Evolutionary conservation across 2,113 vertebrate species (phyloP).

Genomic region (Mionectes macconnelli): DNA sequence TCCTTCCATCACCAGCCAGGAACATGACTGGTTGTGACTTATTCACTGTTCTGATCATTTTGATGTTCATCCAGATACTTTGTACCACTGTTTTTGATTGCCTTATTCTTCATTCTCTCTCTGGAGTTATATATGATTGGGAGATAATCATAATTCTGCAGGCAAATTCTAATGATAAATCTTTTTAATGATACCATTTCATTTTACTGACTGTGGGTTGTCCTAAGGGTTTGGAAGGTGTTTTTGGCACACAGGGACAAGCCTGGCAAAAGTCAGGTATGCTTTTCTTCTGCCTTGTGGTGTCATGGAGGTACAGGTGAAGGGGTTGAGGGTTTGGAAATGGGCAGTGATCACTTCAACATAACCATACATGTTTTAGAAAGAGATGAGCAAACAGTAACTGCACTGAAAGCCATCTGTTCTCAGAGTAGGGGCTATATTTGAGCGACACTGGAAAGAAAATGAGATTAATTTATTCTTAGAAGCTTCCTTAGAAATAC

Average conservation of each 20-base stretch:
- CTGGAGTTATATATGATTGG: background rate
- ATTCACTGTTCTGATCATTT: background rate
- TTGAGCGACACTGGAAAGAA: background rate
- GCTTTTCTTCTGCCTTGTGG: background rate
- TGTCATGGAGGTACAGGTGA: background rate
- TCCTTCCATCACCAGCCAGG: background rate
- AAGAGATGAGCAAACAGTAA: background rate
- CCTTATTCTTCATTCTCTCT: background rate
- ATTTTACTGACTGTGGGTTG: background rate
- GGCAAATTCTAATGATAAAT: background rate
- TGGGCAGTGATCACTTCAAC: background rate
- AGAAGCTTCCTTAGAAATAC: background rate
- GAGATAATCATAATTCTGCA: background rate
- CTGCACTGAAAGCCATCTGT: background rate
- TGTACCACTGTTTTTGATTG: background rate
- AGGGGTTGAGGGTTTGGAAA: background rate
- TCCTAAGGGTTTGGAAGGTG: background rate
- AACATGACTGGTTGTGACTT: background rate
- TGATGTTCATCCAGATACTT: background rate
- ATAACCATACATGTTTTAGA: fast-evolving
- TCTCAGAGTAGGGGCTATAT: background rate
- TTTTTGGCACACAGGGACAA: background rate
- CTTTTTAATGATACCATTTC: background rate
- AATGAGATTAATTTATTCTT: background rate
- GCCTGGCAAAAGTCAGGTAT: background rate